Evolutionary conservation across 2,113 vertebrate genomes (phyloP), one percentile per base, ranked within the genome.

Genomic region (Elanoides forficatus): DNA sequence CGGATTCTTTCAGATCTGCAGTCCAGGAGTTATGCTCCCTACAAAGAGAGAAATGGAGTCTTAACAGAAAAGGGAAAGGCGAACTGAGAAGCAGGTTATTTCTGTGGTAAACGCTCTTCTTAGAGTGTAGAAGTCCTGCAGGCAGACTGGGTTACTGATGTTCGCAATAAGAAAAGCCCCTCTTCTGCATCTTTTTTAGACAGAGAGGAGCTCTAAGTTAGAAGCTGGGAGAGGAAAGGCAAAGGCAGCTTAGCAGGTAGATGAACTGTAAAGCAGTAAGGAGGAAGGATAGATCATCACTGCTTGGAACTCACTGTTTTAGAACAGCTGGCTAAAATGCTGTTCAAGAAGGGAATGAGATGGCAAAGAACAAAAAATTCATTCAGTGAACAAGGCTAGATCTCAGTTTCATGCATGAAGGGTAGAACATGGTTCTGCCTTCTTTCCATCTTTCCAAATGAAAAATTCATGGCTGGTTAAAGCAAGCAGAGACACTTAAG

Each of bases 391-490:
- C 48, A 82, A 71, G 29, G 6, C 22, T 70, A 73, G 15, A 38
- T 20, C 36, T 80, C 55, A 55, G 81, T 79, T 94, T 94, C 73
- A 88, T 80, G 66, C 76, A 86, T 76, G 86, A 96, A 93, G 65
- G 16, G 36, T 13, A 85, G 42, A 93, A 96, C 47, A 84, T 25
- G 20, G 25, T 87, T 86, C 66, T 91, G 38, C 32, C 22, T 79
- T 86, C 73, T 81, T 89, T 58, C 43, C 27, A 26, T 65, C 67
- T 91, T 92, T 95, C 45, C 81, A 91, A 85, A 93, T 90, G 29
- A 95, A 97, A 94, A 94, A 90, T 58, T 89, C n/a, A 86, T 70
- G 53, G 27, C 36, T 95, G 43, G 34, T 68, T 93, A 95, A 87
- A 91, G 83, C 25, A 93, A 89, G 81, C 7, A 3, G 58, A 86